Evolutionary conservation across 2,888 invertebrate genomes (phyloP).

Genomic region (Aethes cnicana): DNA sequence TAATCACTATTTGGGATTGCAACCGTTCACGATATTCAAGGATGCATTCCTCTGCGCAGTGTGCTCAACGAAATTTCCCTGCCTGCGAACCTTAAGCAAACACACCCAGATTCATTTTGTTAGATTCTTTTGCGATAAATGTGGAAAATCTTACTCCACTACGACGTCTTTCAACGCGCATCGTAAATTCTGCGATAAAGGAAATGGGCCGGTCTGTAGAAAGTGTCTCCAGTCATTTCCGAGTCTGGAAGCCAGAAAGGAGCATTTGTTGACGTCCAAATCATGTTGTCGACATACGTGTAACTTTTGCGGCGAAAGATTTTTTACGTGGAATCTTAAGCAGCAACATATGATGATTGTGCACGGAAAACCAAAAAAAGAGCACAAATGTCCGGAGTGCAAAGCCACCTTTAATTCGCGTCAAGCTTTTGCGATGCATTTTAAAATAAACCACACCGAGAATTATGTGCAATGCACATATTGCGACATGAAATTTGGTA

Average conservation of each 20-base stretch:
- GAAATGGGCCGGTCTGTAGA: constrained; percentile 41
- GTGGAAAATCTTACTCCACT: constrained; percentile 51
- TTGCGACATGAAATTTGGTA: constrained; percentile 43
- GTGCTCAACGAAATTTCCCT: constrained; percentile 46
- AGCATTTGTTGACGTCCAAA: constrained; percentile 35
- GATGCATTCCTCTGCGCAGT: constrained; percentile 43
- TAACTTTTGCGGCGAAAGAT: constrained; percentile 44
- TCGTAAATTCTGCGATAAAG: constrained; percentile 40
- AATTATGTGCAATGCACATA: constrained; percentile 39
- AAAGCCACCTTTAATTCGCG: constrained; percentile 40
- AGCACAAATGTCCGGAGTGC: constrained; percentile 49
- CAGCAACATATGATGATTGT: constrained; percentile 43
- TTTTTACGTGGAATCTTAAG: constrained; percentile 44
- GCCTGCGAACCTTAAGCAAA: constrained; percentile 46
- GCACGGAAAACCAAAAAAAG: constrained; percentile 42
- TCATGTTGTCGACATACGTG: constrained; percentile 50
- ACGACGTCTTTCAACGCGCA: constrained; percentile 43
- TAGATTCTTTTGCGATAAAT: constrained; percentile 51
- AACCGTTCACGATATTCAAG: constrained; percentile 48
- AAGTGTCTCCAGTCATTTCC: constrained; percentile 47
- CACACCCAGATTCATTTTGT: constrained; percentile 51
- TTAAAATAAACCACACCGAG: constrained; percentile 45
- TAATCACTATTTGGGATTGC: constrained; percentile 44
- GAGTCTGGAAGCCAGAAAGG: constrained; percentile 42
- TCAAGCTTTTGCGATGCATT: constrained; percentile 45